phyloP scores from a whole-genome alignment of 2,113 vertebrate species.

The Rhinolophus sinicus region DNA sequence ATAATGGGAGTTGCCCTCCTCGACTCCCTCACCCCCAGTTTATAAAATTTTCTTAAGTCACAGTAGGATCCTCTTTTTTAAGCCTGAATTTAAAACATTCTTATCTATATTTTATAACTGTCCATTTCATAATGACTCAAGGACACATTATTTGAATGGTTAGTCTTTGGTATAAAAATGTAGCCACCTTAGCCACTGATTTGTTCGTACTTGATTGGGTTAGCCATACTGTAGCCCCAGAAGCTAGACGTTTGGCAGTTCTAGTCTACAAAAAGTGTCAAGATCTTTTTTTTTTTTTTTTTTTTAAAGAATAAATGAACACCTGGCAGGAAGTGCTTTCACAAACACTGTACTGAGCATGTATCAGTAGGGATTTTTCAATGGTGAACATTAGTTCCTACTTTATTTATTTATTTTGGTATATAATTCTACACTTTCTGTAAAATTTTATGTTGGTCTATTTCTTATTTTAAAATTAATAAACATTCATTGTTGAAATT shows the following conservation, averaged over 20 bases:
- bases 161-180: conserved; percentile 3
- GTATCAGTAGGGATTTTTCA: neutral
- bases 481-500: conserved; percentile 20
- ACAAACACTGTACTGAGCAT: neutral
- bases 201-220: neutral
- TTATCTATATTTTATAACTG: neutral
- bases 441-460: conserved; percentile 1
- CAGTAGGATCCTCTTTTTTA: neutral
- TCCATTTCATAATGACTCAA: neutral
- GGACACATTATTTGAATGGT: neutral
- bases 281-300: neutral
- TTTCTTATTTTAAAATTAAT: conserved; percentile 54
- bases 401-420: neutral
- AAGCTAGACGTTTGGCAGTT: neutral
- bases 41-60: neutral
- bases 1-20: neutral
- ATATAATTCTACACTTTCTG: neutral
- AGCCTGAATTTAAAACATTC: neutral
- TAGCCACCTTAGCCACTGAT: neutral
- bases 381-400: neutral
- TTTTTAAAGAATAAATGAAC: conserved; percentile 34
- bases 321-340: conserved; percentile 1
- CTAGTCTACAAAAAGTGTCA: neutral
- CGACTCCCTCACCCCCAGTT: neutral
- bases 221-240: neutral